These are phyloP conservation scores for Cyclopterus lumpus DNA, from an alignment of 2,797 vertebrate genomes.

Conservation along the genomic window DNA sequence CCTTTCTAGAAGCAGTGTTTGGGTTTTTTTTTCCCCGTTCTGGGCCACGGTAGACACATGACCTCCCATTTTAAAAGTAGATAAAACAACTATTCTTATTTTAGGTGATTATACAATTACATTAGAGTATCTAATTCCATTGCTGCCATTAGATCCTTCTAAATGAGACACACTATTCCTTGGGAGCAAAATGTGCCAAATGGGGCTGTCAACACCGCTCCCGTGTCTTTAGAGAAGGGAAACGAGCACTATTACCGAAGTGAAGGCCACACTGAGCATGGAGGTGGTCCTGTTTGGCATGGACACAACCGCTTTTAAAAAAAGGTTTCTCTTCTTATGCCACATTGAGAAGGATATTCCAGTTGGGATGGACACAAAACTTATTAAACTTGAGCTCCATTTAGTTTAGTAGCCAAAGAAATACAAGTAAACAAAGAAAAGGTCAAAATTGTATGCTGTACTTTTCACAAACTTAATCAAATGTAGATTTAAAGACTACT, in stretches of 20 bases:
- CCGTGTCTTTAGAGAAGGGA: neutral
- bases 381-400: neutral
- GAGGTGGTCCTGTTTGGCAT: neutral
- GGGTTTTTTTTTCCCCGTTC: neutral
- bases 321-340: neutral
- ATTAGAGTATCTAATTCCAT: neutral
- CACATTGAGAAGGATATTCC: neutral
- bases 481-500: neutral
- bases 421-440: neutral
- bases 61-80: no score
- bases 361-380: neutral
- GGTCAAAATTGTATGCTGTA: neutral
- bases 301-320: neutral
- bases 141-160: neutral
- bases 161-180: neutral
- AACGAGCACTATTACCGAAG: neutral
- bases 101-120: neutral
- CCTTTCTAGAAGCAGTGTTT: no score
- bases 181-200: neutral
- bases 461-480: neutral
- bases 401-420: neutral
- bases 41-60: neutral
- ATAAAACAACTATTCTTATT: no score
- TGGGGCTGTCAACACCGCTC: neutral
- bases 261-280: neutral